phyloP scores from a whole-genome alignment of 2,888 invertebrate genomes.

The Blastobasis lacticolella region DNA sequence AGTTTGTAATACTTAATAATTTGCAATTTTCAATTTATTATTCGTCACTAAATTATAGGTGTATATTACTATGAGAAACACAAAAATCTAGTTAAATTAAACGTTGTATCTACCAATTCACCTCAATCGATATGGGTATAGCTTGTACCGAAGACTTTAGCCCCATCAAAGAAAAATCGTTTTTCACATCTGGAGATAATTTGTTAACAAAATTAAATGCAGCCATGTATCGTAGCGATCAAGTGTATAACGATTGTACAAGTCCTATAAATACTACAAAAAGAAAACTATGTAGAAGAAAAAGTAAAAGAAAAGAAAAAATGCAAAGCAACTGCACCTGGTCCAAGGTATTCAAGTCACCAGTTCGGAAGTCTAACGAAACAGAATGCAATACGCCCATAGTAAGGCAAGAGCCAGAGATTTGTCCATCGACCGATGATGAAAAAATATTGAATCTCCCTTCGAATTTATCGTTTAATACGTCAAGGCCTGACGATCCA shows the following conservation, averaged over 20 bases:
- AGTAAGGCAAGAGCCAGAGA: no score
- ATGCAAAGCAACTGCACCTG: constrained; percentile 17
- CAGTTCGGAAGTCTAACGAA: constrained; percentile 9
- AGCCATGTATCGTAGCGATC: constrained; percentile 29
- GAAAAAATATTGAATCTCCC: no score
- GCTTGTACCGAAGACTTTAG: constrained; percentile 15
- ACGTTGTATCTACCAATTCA: no score
- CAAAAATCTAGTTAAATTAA: no score
- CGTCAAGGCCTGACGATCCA: no score
- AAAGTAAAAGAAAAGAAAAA: constrained; percentile 13
- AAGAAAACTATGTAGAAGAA: constrained; percentile 8
- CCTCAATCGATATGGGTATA: constrained; percentile 23
- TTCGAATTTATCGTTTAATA: no score
- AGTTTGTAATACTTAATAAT: no score
- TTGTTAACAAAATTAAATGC: constrained; percentile 21
- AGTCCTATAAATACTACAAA: constrained; percentile 17
- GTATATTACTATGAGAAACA: no score
- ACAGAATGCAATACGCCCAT: no score
- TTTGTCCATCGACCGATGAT: no score
- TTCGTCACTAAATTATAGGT: no score
- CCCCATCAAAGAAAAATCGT: constrained; percentile 11
- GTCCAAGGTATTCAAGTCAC: constrained; percentile 44
- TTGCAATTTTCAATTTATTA: no score
- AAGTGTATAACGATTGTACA: constrained; percentile 49
- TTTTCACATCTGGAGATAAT: constrained; percentile 2